Evolutionary conservation across 2,113 vertebrate genomes (phyloP).

Genomic region (Ceuthmochares aereus): DNA sequence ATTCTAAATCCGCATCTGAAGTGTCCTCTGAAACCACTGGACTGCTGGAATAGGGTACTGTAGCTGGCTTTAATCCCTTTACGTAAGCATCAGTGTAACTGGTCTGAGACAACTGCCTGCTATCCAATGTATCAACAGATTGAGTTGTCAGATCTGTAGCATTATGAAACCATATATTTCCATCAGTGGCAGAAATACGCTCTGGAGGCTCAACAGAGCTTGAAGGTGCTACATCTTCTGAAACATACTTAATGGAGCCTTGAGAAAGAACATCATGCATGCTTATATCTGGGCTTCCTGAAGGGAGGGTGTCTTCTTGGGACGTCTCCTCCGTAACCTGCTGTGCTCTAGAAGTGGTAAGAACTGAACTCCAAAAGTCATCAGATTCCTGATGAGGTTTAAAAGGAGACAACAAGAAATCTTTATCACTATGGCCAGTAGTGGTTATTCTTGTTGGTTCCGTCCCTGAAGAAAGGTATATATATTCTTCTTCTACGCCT

Average conservation of each 20-base stretch:
- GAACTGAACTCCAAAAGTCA: slow-evolving; percentile 69
- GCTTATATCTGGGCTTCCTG: slow-evolving; percentile 61
- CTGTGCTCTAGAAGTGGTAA: slow-evolving; percentile 50
- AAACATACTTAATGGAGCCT: slow-evolving; percentile 49
- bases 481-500: slow-evolving; percentile 59
- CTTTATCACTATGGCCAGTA: slow-evolving; percentile 63
- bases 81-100: slow-evolving; percentile 18
- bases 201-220: slow-evolving; percentile 50
- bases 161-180: slow-evolving; percentile 34
- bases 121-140: slow-evolving; percentile 10
- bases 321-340: slow-evolving; percentile 54
- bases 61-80: slow-evolving; percentile 44
- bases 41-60: slow-evolving; percentile 56
- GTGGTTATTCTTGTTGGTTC: slow-evolving; percentile 66
- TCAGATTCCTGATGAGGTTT: slow-evolving; percentile 58
- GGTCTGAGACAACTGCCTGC: slow-evolving; percentile 46
- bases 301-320: slow-evolving; percentile 64
- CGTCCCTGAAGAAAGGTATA: slow-evolving; percentile 58
- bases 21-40: slow-evolving; percentile 40
- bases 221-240: slow-evolving; percentile 56
- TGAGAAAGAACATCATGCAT: slow-evolving; percentile 43
- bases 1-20: slow-evolving; percentile 67
- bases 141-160: not conserved
- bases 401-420: slow-evolving; percentile 62
- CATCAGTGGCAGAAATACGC: slow-evolving; percentile 21